A percentile compares a stretch with the other conserved stretches of the same genome.
Conservation (phyloP, 2,797 vertebrate species). For the Distichodus sexfasciatus region DNA sequence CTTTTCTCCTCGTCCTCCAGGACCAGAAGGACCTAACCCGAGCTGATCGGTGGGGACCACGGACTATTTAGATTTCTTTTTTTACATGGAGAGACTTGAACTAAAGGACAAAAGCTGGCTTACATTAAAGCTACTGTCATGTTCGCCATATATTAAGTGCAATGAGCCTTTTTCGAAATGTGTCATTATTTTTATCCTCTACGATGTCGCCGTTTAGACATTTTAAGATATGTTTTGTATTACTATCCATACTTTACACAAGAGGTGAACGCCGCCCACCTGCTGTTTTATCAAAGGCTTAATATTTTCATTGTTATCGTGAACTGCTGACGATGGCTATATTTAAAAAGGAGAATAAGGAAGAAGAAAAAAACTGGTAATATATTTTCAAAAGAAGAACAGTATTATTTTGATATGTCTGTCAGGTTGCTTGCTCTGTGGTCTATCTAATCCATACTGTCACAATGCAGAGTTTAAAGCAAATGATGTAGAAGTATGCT, state of each 20-base stretch:
- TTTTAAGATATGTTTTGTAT: conserved; percentile 78
- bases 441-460: conserved; percentile 70
- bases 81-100: conserved; percentile 85
- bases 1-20: conserved; percentile 11
- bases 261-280: conserved; percentile 65
- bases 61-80: conserved; percentile 59
- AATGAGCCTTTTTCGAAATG: conserved; percentile 84
- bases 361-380: conserved; percentile 72
- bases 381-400: conserved; percentile 83
- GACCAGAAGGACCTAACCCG: conserved; percentile 46
- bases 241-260: conserved; percentile 70
- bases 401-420: conserved; percentile 84
- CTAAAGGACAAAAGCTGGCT: conserved; percentile 84
- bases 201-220: conserved; percentile 72
- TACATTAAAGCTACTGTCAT: conserved; percentile 94
- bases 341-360: conserved; percentile 68
- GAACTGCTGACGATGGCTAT: conserved; percentile 73
- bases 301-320: conserved; percentile 78
- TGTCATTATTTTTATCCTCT: conserved; percentile 75
- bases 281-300: conserved; percentile 72
- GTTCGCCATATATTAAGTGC: conserved; percentile 85
- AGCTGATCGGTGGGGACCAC: conserved; percentile 62
- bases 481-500: conserved; percentile 79
- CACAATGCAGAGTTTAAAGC: conserved; percentile 74
- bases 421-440: conserved; percentile 82